phyloP scores from a whole-genome alignment of 2,113 vertebrate genomes.

The Xenus cinereus region DNA sequence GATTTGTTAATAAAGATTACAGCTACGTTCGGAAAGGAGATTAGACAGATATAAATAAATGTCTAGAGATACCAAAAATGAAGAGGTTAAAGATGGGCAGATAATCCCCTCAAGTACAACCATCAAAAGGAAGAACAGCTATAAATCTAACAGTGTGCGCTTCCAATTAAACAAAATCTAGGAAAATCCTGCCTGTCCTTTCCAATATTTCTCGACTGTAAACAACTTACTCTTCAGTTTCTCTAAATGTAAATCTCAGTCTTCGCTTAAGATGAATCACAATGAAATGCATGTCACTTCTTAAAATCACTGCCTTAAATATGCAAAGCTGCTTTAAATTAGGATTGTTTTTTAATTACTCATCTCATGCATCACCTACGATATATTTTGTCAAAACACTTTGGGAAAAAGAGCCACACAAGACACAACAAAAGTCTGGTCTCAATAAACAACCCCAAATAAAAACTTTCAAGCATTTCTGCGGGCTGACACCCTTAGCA shows the following conservation, averaged over 20 bases:
- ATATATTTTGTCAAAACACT: neutral
- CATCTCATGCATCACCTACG: slow-evolving; percentile 23
- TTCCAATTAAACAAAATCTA: slow-evolving; percentile 42
- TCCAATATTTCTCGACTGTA: slow-evolving; percentile 20
- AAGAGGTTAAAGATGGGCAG: slow-evolving; percentile 56
- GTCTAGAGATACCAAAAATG: slow-evolving; percentile 51
- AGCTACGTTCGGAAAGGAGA: slow-evolving; percentile 60
- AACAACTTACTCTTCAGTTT: slow-evolving; percentile 37
- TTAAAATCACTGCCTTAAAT: slow-evolving; percentile 14
- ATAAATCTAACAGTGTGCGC: slow-evolving; percentile 27
- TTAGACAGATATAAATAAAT: slow-evolving; percentile 40
- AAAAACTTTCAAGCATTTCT: neutral
- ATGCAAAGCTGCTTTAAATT: slow-evolving; percentile 41
- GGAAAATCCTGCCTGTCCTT: slow-evolving; percentile 17
- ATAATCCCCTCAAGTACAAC: slow-evolving; percentile 54
- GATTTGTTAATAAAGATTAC: slow-evolving; percentile 65
- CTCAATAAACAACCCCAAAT: neutral
- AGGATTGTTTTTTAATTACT: slow-evolving; percentile 1
- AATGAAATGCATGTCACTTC: neutral
- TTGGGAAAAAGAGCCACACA: neutral
- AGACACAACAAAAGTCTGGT: neutral
- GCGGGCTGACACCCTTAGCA: neutral
- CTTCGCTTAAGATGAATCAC: slow-evolving; percentile 1
- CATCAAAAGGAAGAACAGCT: slow-evolving; percentile 48
- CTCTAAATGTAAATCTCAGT: slow-evolving; percentile 43